Evolutionary conservation across 1,140 invertebrate genomes (phyloP).

Genomic region (Sesamia nonagrioides): DNA sequence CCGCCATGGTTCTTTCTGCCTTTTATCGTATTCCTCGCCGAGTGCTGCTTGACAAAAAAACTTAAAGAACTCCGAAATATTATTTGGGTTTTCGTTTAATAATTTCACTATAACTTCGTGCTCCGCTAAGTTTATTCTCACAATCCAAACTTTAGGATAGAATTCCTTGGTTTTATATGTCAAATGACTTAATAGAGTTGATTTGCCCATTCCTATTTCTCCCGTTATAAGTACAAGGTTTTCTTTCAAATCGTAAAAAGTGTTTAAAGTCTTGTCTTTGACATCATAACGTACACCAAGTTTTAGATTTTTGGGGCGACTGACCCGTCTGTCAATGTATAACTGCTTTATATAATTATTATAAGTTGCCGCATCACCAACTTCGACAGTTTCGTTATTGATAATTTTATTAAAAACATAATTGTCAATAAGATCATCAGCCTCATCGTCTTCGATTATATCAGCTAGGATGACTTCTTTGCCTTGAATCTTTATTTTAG

Average conservation of each 20-base stretch:
- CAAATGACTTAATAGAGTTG: background rate
- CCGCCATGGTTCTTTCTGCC: background rate
- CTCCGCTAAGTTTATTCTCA: conserved; percentile 43
- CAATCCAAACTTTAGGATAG: conserved; percentile 35
- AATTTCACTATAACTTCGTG: background rate
- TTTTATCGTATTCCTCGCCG: background rate
- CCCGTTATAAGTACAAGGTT: conserved; percentile 14
- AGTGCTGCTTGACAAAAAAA: conserved; percentile 24
- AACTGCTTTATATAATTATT: conserved; percentile 33
- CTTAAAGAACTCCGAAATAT: conserved; percentile 4
- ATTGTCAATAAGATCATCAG: background rate
- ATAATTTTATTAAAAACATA: conserved; percentile 34
- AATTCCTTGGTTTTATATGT: background rate
- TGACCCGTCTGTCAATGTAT: conserved; percentile 8
- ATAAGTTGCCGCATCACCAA: conserved; percentile 4
- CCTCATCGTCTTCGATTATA: conserved; percentile 2
- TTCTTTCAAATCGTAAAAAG: conserved; percentile 23
- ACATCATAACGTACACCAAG: background rate
- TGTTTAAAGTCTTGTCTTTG: conserved; percentile 1
- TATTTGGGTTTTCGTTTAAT: no score
- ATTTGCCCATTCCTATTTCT: conserved; percentile 50
- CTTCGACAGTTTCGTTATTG: conserved; percentile 20
- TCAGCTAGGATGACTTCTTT: background rate
- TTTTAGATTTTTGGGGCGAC: background rate
- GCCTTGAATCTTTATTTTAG: conserved; percentile 29